These are phyloP conservation scores for Holcopasites calliopsidis DNA, from an alignment of 1,140 invertebrate species.

Conservation along the genomic window DNA sequence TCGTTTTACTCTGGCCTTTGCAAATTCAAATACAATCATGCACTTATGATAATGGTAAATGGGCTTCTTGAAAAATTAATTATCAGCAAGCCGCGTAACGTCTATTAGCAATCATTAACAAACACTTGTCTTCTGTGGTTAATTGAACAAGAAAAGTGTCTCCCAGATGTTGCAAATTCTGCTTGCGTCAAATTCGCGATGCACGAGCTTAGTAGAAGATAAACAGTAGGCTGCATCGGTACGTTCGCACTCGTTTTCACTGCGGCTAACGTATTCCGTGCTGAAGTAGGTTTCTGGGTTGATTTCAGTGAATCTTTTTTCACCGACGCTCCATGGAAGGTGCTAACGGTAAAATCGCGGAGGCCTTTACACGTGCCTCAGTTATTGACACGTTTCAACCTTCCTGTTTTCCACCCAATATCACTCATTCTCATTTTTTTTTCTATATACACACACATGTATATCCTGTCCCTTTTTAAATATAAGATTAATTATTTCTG, in stretches of 20 bases:
- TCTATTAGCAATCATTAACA: too few relatives aligned
- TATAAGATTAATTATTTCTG: too few relatives aligned
- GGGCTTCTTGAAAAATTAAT: too few relatives aligned
- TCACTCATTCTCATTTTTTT: neutral
- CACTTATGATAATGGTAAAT: too few relatives aligned
- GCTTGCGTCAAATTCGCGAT: constrained; percentile 7
- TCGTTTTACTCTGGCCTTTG: too few relatives aligned
- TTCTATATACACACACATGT: neutral
- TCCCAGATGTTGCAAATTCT: neutral
- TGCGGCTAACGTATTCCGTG: constrained; percentile 17
- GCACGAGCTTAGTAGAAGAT: constrained; percentile 1
- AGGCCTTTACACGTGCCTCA: neutral
- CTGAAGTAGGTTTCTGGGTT: constrained; percentile 49
- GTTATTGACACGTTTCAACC: neutral
- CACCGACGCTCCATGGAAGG: neutral
- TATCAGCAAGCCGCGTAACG: too few relatives aligned
- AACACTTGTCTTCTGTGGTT: too few relatives aligned
- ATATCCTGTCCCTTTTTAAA: neutral
- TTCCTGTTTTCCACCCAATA: neutral
- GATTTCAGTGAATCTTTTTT: constrained; percentile 43
- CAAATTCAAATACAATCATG: too few relatives aligned
- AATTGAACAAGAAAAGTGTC: neutral
- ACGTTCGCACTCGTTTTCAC: constrained; percentile 41
- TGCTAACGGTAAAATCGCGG: constrained; percentile 30
- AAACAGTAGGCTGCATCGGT: neutral